A percentile compares a stretch with the other conserved stretches of the same genome.
Evolutionary conservation across 2,797 vertebrate species (phyloP).

Genomic region (Hybognathus amarus): DNA sequence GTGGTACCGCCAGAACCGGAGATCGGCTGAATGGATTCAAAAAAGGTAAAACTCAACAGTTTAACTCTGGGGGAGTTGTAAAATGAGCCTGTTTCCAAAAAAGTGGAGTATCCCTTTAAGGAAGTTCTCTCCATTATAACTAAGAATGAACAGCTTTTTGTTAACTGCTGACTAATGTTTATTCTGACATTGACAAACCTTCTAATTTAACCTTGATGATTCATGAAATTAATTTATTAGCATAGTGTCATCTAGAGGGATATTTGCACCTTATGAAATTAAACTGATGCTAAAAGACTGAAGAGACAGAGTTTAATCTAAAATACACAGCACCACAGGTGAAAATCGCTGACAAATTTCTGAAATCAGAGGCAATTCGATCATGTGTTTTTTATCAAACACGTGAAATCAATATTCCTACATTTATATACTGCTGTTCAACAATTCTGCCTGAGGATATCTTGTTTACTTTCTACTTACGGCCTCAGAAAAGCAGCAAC

Average conservation of each 20-base stretch:
- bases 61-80: too few species aligned
- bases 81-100: too few species aligned
- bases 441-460: constrained; percentile 18
- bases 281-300: constrained; percentile 20
- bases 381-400: too few species aligned
- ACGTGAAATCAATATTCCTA: constrained; percentile 6
- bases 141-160: too few species aligned
- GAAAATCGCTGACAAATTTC: too few species aligned
- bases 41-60: too few species aligned
- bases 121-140: too few species aligned
- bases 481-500: not conserved
- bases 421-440: constrained; percentile 1
- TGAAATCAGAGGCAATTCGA: too few species aligned
- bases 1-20: too few species aligned
- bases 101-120: too few species aligned
- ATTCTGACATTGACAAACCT: constrained; percentile 8
- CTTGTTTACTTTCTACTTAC: not conserved
- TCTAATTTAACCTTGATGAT: constrained; percentile 20
- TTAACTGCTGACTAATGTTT: not conserved
- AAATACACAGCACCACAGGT: too few species aligned
- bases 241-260: constrained; percentile 7
- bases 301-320: not conserved
- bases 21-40: too few species aligned
- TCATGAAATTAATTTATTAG: constrained; percentile 26
- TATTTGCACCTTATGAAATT: not conserved